Conservation (phyloP, 2,888 invertebrate species). For the Selenia dentaria region DNA sequence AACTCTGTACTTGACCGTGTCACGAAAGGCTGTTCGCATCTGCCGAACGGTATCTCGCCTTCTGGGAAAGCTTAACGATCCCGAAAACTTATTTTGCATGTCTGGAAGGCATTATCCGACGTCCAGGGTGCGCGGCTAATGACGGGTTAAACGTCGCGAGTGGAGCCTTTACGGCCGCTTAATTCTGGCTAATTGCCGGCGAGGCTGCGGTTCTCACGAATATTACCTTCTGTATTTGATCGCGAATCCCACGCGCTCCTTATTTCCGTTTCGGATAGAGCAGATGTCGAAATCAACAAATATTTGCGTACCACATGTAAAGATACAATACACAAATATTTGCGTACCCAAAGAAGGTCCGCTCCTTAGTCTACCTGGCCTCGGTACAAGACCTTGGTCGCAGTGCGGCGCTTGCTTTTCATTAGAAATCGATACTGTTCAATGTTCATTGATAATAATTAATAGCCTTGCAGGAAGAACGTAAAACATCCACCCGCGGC, state of each 20-base stretch:
- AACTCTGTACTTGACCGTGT: constrained; percentile 79
- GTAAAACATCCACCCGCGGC: constrained; percentile 54
- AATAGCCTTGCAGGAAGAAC: constrained; percentile 55
- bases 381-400: constrained; percentile 56
- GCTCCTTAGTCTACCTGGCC: constrained; percentile 57
- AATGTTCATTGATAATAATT: constrained; percentile 72
- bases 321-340: too few relatives aligned
- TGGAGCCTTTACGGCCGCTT: constrained; percentile 69
- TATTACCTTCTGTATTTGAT: constrained; percentile 70
- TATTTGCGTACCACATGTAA: constrained; percentile 64
- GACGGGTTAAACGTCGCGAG: constrained; percentile 73
- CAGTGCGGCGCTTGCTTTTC: constrained; percentile 65
- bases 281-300: constrained; percentile 64
- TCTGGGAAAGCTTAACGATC: constrained; percentile 80
- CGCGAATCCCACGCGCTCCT: constrained; percentile 75
- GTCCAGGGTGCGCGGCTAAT: constrained; percentile 65
- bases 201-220: constrained; percentile 78
- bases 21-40: constrained; percentile 73
- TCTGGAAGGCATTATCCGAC: constrained; percentile 72
- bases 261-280: constrained; percentile 62
- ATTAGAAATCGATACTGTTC: constrained; percentile 73
- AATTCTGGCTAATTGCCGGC: constrained; percentile 78
- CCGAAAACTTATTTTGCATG: constrained; percentile 79
- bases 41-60: constrained; percentile 79
- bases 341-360: constrained; percentile 52